These are phyloP conservation scores for Sturmia bella DNA, from an alignment of 2,888 invertebrate species.

Conservation along the genomic window DNA sequence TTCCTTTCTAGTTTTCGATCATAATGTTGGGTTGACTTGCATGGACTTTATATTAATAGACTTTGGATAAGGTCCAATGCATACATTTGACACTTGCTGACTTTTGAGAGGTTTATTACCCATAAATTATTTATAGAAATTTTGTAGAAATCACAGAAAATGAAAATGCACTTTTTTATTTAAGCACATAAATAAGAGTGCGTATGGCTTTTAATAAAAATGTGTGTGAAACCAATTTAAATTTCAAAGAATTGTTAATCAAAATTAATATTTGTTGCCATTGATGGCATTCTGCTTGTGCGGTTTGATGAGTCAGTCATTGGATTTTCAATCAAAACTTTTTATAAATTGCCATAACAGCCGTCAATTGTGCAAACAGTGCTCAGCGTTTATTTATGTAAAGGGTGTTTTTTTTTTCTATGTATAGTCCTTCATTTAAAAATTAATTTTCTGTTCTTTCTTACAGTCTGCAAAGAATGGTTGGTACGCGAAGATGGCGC, in stretches of 20 bases:
- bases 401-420: too few species aligned
- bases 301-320: constrained; percentile 54
- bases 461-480: constrained; percentile 91
- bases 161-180: not conserved
- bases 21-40: too few species aligned
- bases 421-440: constrained; percentile 1
- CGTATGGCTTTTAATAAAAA: not conserved
- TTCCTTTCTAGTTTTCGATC: too few species aligned
- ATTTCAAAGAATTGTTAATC: constrained; percentile 34
- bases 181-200: not conserved
- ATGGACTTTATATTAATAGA: too few species aligned
- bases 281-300: not conserved
- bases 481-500: constrained; percentile 92
- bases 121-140: constrained; percentile 46
- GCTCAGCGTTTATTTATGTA: too few species aligned
- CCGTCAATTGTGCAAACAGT: too few species aligned
- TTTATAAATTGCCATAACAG: too few species aligned
- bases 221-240: constrained; percentile 16
- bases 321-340: constrained; percentile 1
- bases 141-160: constrained; percentile 15
- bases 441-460: constrained; percentile 49
- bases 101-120: constrained; percentile 59
- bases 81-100: too few species aligned
- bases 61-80: too few species aligned
- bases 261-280: constrained; percentile 39